Base-by-base conservation (phyloP, 2,113 vertebrate genomes). In the Charadrius vociferus region DNA sequence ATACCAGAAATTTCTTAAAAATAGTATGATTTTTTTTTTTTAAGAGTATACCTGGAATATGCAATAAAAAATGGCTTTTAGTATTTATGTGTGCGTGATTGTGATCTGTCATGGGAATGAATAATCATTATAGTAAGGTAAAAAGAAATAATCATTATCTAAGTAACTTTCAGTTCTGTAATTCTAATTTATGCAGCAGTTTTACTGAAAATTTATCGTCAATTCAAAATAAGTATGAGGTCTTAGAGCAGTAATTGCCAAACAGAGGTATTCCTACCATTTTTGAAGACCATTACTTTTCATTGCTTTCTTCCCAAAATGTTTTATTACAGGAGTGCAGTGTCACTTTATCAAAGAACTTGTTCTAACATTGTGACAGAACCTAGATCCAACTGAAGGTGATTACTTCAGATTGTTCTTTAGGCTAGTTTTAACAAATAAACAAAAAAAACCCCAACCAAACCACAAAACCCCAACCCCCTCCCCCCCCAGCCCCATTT, bases 311-410 rank as follows among this genome's bases (percentile, higher is more conserved):
- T 70, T 96, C 93, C 82, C 34, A 20, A 73, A 88, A 32, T 49
- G 59, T 71, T 85, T 37, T 26, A 49, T 12, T 36, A 58, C 75
- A 78, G 61, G 49, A 88, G 52, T 88, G 71, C 47, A 39, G 45
- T 74, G 72, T 91, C 87, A 86, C 87, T 88, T 83, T 70, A 97
- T 90, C 79, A 95, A 91, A 96, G 67, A 95, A 84, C 45, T 7
- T 61, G 62, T 88, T 97, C 83, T 80, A 93, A 92, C 86, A 81
- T 45, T 67, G 58, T 86, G 80, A 96, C 93, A 95, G 72, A 90
- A 89, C 78, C 82, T 91, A 95, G 61, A 96, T 74, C 73, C 95
- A 95, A 34, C 9, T 91, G 72, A 78, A 93, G 68, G 68, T 23
- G 58, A 94, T 94, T 92, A 87, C 81, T 97, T 96, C 79, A 39